These are phyloP conservation scores for Drosophila miranda DNA, from an alignment of 1,140 invertebrate genomes.

Conservation along the genomic window DNA sequence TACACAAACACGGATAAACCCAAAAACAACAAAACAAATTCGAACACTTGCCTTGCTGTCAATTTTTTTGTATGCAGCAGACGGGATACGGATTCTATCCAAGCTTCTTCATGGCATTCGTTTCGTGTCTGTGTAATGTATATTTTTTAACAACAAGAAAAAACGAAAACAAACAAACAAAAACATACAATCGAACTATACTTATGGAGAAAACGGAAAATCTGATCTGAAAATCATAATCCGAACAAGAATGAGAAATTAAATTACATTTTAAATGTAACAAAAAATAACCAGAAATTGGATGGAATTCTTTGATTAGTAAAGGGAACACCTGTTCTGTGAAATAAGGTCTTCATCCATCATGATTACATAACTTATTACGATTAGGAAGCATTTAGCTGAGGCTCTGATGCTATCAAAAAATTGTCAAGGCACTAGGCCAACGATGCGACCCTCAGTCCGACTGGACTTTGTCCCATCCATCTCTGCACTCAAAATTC, in stretches of 20 bases:
- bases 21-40: not conserved
- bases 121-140: conserved; percentile 51
- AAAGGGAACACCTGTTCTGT: too few species aligned
- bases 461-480: too few species aligned
- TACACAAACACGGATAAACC: conserved; percentile 25
- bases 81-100: conserved; percentile 18
- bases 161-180: not conserved
- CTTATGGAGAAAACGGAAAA: conserved; percentile 8
- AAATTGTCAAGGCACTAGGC: too few species aligned
- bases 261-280: conserved; percentile 78
- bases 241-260: conserved; percentile 47
- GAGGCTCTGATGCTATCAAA: too few species aligned
- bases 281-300: conserved; percentile 13
- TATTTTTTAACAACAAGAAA: conserved; percentile 41
- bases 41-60: conserved; percentile 27
- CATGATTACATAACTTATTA: too few species aligned
- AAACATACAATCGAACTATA: conserved; percentile 9
- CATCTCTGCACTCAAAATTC: too few species aligned
- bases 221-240: conserved; percentile 29
- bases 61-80: conserved; percentile 37
- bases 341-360: too few species aligned
- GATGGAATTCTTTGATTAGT: not conserved
- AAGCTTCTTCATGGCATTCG: conserved; percentile 46
- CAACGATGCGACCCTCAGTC: too few species aligned
- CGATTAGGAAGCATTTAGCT: too few species aligned